phyloP scores from a whole-genome alignment of 1,140 invertebrate genomes.

The Helicorthomorpha holstii region DNA sequence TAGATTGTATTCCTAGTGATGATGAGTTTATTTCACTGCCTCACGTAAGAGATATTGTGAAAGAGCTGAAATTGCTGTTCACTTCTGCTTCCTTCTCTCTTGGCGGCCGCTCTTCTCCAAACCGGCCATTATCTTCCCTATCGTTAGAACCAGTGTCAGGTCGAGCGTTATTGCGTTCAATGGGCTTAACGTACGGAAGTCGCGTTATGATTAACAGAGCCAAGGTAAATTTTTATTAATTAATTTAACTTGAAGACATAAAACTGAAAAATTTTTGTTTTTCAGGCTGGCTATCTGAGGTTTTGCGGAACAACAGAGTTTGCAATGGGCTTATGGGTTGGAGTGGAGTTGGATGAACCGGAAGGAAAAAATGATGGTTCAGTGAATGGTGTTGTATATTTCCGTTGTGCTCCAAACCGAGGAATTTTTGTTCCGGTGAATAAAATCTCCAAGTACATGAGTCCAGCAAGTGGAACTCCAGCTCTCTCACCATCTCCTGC shows the following conservation, averaged over 20 bases:
- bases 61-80: neutral
- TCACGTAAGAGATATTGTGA: neutral
- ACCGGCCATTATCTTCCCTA: neutral
- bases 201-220: constrained; percentile 26
- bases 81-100: no score
- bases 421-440: constrained; percentile 31
- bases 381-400: constrained; percentile 31
- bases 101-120: no score
- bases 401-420: constrained; percentile 19
- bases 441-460: constrained; percentile 25
- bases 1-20: constrained; percentile 33
- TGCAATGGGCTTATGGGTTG: constrained; percentile 34
- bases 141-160: constrained; percentile 22
- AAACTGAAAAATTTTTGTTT: neutral
- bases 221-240: constrained; percentile 6
- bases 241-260: neutral
- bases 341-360: constrained; percentile 33
- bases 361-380: constrained; percentile 39
- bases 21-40: constrained; percentile 5
- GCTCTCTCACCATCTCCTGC: constrained; percentile 11
- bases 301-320: constrained; percentile 34
- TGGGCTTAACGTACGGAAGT: constrained; percentile 31
- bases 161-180: constrained; percentile 30
- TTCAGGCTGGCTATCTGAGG: constrained; percentile 22
- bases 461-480: constrained; percentile 5